Conservation (phyloP, 2,888 invertebrate genomes). For the Caenorhabditis parvicauda region DNA sequence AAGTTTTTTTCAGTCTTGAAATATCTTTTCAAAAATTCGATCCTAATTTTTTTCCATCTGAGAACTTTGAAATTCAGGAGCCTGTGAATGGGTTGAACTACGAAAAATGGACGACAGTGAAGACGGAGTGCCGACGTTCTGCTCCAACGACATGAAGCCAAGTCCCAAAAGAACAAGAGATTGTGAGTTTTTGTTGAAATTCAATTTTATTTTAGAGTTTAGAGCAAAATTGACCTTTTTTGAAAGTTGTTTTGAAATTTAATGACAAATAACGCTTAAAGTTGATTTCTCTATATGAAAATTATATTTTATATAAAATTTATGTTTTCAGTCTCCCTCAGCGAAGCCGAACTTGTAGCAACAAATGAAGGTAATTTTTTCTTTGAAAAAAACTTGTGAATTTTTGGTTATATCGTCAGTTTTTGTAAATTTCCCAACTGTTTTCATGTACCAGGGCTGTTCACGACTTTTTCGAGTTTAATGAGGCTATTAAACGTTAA, state of each 20-base stretch:
- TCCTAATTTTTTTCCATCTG: no score
- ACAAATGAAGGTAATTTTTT: no score
- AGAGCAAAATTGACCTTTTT: not conserved
- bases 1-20: no score
- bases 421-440: no score
- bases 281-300: not conserved
- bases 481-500: no score
- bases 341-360: constrained; percentile 34
- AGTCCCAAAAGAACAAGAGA: constrained; percentile 57
- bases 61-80: no score
- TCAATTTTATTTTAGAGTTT: not conserved
- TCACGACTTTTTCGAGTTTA: no score
- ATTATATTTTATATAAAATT: not conserved
- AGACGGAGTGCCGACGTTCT: constrained; percentile 55
- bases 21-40: no score
- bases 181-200: constrained; percentile 34
- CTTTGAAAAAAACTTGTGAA: no score
- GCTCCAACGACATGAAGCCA: constrained; percentile 51
- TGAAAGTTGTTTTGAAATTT: not conserved
- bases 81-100: constrained; percentile 54
- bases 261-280: not conserved
- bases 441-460: no score
- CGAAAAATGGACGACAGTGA: constrained; percentile 47
- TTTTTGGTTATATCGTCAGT: no score
- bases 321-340: constrained; percentile 51